Conservation (phyloP, 2,888 invertebrate species). For the Tyria jacobaeae region DNA sequence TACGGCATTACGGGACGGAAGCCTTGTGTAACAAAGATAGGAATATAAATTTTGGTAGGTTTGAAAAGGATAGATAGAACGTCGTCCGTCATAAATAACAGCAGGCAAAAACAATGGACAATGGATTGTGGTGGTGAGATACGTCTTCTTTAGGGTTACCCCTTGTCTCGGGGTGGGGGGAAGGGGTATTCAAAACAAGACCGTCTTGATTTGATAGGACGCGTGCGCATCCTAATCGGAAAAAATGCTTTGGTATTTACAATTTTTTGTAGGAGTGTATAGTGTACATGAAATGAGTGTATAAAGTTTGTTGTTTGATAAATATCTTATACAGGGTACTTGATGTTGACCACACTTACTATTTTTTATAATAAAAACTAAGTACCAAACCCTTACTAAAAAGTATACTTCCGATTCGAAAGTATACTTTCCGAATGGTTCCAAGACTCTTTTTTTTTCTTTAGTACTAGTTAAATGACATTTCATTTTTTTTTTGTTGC, state of each 20-base stretch:
- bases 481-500: too few relatives aligned
- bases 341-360: too few relatives aligned
- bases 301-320: too few relatives aligned
- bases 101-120: slow-evolving; percentile 86
- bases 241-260: slow-evolving; percentile 15
- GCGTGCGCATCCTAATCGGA: slow-evolving; percentile 60
- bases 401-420: too few relatives aligned
- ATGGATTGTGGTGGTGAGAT: slow-evolving; percentile 84
- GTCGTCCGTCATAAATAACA: slow-evolving; percentile 85
- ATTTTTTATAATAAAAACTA: too few relatives aligned
- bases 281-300: too few relatives aligned
- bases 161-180: slow-evolving; percentile 44
- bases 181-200: slow-evolving; percentile 52
- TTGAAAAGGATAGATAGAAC: slow-evolving; percentile 65
- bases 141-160: slow-evolving; percentile 83
- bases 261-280: too few relatives aligned
- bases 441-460: too few relatives aligned
- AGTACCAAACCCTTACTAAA: too few relatives aligned
- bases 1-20: slow-evolving; percentile 81
- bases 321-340: too few relatives aligned
- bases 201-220: slow-evolving; percentile 48
- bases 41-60: slow-evolving; percentile 38
- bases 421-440: too few relatives aligned
- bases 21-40: slow-evolving; percentile 68
- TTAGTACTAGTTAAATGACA: too few relatives aligned